Evolutionary conservation across 2,113 vertebrate species (phyloP).

Genomic region (Ranitomeya variabilis): DNA sequence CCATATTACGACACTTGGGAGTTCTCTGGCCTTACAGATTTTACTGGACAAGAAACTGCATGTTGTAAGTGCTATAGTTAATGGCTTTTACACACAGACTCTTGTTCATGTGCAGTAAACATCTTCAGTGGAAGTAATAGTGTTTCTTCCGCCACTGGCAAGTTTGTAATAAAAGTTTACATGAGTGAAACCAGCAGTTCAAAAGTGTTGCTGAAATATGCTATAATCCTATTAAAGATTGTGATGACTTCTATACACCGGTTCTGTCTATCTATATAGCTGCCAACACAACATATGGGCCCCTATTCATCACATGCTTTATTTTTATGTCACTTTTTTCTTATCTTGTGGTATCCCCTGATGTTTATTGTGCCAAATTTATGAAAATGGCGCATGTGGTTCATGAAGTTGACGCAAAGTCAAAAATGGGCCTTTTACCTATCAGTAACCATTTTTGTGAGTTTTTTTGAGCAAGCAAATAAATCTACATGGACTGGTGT

Average conservation of each 20-base stretch:
- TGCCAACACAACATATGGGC: too few relatives aligned
- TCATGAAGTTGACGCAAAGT: too few relatives aligned
- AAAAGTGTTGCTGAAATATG: slow-evolving; percentile 21
- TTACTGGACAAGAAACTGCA: not conserved
- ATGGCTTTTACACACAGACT: slow-evolving; percentile 36
- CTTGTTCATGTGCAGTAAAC: slow-evolving; percentile 21
- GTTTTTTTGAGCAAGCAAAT: too few relatives aligned
- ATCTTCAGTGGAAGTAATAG: slow-evolving; percentile 15
- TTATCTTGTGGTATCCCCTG: too few relatives aligned
- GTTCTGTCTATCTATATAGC: not conserved
- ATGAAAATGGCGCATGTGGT: too few relatives aligned
- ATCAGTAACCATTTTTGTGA: too few relatives aligned
- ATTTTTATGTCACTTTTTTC: too few relatives aligned
- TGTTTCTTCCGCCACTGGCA: slow-evolving; percentile 33
- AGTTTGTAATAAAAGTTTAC: not conserved
- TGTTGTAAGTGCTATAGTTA: slow-evolving; percentile 26
- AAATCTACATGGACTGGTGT: too few relatives aligned
- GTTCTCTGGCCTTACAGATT: slow-evolving; percentile 18
- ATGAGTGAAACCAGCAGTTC: not conserved
- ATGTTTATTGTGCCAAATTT: too few relatives aligned
- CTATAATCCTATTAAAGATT: not conserved
- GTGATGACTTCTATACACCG: not conserved
- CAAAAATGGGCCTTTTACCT: too few relatives aligned
- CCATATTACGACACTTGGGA: slow-evolving; percentile 34
- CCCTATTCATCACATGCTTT: too few relatives aligned